Conservation (phyloP, 2,888 invertebrate genomes). For the Netelia inedita region DNA sequence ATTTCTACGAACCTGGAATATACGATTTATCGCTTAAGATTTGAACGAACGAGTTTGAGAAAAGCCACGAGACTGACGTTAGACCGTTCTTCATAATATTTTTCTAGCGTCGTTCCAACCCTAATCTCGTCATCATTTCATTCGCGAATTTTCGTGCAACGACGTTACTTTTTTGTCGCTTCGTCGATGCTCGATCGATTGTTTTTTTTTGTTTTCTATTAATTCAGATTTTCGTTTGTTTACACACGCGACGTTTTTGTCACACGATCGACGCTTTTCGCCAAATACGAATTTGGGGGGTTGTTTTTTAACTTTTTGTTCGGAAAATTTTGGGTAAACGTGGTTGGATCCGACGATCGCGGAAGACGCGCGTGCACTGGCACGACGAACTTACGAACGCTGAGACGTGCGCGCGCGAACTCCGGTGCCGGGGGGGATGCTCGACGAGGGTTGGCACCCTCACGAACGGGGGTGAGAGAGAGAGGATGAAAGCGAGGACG, state of each 20-base stretch:
- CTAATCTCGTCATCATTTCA: neutral
- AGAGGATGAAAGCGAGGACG: conserved; percentile 39
- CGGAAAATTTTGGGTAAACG: conserved; percentile 72
- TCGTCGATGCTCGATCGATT: neutral
- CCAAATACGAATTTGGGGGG: no score
- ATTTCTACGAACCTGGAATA: neutral
- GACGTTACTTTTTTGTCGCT: neutral
- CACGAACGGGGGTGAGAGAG: conserved; percentile 32
- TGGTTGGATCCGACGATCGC: conserved; percentile 82
- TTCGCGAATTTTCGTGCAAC: neutral
- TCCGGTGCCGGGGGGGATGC: conserved; percentile 60
- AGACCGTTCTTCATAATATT: neutral
- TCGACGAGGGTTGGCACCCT: conserved; percentile 69
- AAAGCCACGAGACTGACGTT: neutral
- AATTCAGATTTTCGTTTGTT: neutral
- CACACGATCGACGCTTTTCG: conserved; percentile 22
- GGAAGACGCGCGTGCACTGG: conserved; percentile 85
- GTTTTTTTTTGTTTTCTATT: neutral
- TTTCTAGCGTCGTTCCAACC: neutral
- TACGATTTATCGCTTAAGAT: neutral
- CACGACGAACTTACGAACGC: conserved; percentile 79
- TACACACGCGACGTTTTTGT: conserved; percentile 17
- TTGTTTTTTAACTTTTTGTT: conserved; percentile 18
- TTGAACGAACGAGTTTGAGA: neutral
- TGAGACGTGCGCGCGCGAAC: conserved; percentile 69